phyloP scores from a whole-genome alignment of 2,888 invertebrate genomes.

The Barypeithes pellucidus region DNA sequence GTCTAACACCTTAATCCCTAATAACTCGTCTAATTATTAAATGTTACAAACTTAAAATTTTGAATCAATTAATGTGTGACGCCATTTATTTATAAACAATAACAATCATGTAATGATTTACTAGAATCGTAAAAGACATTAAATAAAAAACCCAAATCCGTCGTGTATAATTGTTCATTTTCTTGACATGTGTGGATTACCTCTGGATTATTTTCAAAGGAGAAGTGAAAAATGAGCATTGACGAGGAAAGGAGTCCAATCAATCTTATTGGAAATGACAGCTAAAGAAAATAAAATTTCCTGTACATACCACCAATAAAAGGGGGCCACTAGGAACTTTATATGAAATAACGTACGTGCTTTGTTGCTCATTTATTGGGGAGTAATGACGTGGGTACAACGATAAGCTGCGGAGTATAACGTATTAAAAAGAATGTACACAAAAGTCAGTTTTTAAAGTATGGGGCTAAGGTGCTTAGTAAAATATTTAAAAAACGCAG shows the following conservation, averaged over 20 bases:
- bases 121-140: neutral
- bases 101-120: slow-evolving; percentile 5
- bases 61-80: neutral
- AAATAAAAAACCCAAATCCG: slow-evolving; percentile 7
- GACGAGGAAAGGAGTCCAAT: neutral
- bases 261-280: slow-evolving; percentile 20
- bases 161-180: slow-evolving; percentile 6
- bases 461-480: too few relatives aligned
- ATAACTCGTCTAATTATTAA: too few relatives aligned
- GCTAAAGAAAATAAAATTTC: slow-evolving; percentile 2
- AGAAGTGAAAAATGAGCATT: slow-evolving; percentile 20
- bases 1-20: too few relatives aligned
- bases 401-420: neutral
- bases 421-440: too few relatives aligned
- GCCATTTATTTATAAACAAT: neutral
- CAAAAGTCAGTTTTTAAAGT: too few relatives aligned
- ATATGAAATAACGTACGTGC: neutral
- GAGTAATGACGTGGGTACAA: neutral
- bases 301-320: slow-evolving; percentile 1
- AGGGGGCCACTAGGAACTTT: neutral
- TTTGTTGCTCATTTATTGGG: neutral
- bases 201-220: slow-evolving; percentile 11
- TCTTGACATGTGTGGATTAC: slow-evolving; percentile 25
- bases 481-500: too few relatives aligned
- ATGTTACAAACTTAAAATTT: too few relatives aligned